These are phyloP conservation scores for Echinometra lucunter DNA, from an alignment of 53 echinoderm and acorn worm genomes.

Conservation along the genomic window DNA sequence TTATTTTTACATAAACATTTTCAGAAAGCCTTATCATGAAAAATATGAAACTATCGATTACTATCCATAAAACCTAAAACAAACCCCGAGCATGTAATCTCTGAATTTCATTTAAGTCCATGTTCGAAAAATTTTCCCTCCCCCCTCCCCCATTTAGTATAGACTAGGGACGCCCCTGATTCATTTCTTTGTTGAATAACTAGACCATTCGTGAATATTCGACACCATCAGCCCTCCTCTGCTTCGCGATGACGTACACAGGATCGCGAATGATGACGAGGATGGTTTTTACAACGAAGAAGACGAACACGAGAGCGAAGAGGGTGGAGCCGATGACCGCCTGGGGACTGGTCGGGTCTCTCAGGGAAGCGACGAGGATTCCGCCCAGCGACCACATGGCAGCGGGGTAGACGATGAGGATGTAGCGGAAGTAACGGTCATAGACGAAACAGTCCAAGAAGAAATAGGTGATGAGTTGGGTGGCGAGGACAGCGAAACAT, in stretches of 20 bases:
- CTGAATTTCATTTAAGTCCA: too few relatives aligned
- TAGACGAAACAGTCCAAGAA: conserved; percentile 77
- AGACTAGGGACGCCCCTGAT: too few relatives aligned
- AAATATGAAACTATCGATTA: too few relatives aligned
- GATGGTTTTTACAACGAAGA: conserved; percentile 66
- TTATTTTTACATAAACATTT: too few relatives aligned
- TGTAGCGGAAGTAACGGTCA: conserved; percentile 81
- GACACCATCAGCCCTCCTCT: background rate
- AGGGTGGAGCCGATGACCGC: conserved; percentile 52
- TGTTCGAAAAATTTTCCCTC: too few relatives aligned
- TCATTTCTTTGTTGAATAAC: background rate
- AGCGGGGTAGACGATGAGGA: conserved; percentile 77
- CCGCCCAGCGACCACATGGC: conserved; percentile 80
- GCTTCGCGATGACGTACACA: conserved; percentile 47
- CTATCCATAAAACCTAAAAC: too few relatives aligned
- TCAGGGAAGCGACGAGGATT: conserved; percentile 56
- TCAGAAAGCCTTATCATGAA: too few relatives aligned
- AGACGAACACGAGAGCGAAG: conserved; percentile 52
- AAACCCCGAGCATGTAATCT: too few relatives aligned
- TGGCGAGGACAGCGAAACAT: conserved; percentile 69
- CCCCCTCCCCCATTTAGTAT: too few relatives aligned
- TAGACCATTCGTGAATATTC: background rate
- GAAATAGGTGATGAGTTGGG: conserved; percentile 74
- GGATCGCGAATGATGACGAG: conserved; percentile 60
- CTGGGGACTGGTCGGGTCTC: conserved; percentile 28